Evolutionary conservation across 2,888 invertebrate species (phyloP), one percentile per base, ranked within the genome.

Genomic region (Stenodema calcarata): DNA sequence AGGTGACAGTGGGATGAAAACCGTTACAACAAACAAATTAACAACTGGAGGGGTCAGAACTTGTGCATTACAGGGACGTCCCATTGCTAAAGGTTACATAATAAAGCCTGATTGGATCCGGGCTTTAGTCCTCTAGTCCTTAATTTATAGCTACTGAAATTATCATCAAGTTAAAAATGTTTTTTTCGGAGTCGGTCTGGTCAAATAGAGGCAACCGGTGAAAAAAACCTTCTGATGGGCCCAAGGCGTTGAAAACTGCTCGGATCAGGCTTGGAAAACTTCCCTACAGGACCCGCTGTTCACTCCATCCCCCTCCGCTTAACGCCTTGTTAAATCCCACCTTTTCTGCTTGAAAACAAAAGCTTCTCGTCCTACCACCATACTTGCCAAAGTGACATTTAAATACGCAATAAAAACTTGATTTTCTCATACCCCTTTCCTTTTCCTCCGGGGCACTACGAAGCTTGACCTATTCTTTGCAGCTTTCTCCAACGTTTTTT

Each of bases 371-470:
- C 70, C 69, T n/a, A 4, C 75, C 44, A 78, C 42, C 78, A 78
- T 44, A 73, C 70, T 23, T 73, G 75, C 44, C 84, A 84, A 84
- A 84, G 84, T 75, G 84, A 84, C 84, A 84, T 84, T 84, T 84
- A 84, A 84, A 84, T 84, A 84, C 86, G 76, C 78, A 47, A 78
- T 86, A 86, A 78, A 86, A 86, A 76, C 86, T 86, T 86, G 62
- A 78, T 79, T 86, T 86, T 79, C 86, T 86, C 42, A 50, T 41
- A 70, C 50, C 76, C 78, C 78, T 30, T 27, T 47, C 73, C 84
- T 1, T 1, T n/a, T n/a, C 9, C 62, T 18, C 62, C 27, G 62
- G 62, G 62, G 23, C 62, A 62, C 27, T 62, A 11, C 23, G 11
- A 18, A 23, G 62, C 62, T 62, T 62, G 23, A 62, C 23, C 62